Percentiles rank a stretch among this genome's conserved stretches.
Evolutionary conservation across 1,140 invertebrate species (phyloP).

Genomic region (Adoxophyes honmai): DNA sequence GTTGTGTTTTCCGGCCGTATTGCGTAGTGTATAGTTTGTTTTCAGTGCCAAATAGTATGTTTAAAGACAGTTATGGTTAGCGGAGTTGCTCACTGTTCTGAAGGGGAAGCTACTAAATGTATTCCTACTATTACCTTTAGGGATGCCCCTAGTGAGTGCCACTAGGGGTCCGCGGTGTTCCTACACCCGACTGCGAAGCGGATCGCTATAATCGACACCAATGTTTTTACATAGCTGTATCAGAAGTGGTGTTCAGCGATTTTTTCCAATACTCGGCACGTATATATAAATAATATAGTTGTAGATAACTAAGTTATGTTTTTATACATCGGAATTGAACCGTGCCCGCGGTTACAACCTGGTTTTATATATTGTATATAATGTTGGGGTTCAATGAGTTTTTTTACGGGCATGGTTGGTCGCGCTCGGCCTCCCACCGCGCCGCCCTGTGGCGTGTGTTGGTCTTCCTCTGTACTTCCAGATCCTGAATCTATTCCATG

Average conservation of each 20-base stretch:
- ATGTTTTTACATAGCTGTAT: conserved; percentile 2
- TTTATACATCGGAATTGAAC: conserved; percentile 2
- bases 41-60: conserved; percentile 35
- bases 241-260: not conserved
- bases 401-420: conserved; percentile 5
- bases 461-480: conserved; percentile 12
- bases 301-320: conserved; percentile 3
- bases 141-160: not conserved
- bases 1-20: conserved; percentile 7
- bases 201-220: not conserved
- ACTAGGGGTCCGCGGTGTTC: not conserved
- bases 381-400: conserved; percentile 4
- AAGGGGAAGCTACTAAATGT: conserved; percentile 13
- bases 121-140: not conserved
- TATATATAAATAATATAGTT: conserved; percentile 2
- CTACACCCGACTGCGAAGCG: not conserved
- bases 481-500: not conserved
- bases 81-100: not conserved
- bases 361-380: conserved; percentile 8
- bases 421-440: not conserved
- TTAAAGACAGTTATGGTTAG: conserved; percentile 16
- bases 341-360: too few species aligned
- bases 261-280: not conserved
- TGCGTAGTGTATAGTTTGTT: conserved; percentile 21
- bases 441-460: not conserved